Base-by-base conservation (phyloP, 1,140 invertebrate genomes). In the Ips typographus region DNA sequence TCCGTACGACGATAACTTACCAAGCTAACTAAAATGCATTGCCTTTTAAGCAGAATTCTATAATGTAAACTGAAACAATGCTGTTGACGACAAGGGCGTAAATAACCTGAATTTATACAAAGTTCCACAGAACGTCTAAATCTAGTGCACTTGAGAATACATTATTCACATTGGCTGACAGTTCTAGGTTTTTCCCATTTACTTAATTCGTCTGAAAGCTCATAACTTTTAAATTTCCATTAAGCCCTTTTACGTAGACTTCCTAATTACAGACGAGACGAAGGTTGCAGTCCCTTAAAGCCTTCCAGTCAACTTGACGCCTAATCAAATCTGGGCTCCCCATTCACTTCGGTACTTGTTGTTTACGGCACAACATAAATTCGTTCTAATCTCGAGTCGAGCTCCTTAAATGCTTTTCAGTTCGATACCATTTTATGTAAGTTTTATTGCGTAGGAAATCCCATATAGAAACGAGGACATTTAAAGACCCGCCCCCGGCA, bases 351-450 rank as follows among this genome's bases (percentile, higher is more conserved):
- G 22, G 44, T 49, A 22, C 44, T 49, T 22, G 44, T 49, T 49
- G 44, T 49, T 49, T 49, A 22, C 6, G 22, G 44, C 44, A 22
- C 7, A 22, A 6, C 44, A 49, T 49, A 49, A 49, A 49, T 49
- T 49, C 44, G 22, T 22, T 22, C 22, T 22, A 22, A 22, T 22
- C 44, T 2, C 44, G 22, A 49, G 44, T 8, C 44, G 7, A 6
- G 6, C 44, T 49, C 44, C 44, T 49, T 49, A 49, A 49, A 6
- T 49, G 44, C 44, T 5, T 55, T 38, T 55, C 52, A 6, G 55
- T 57, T 57, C 39, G 39, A 57, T 57, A 57, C 4, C 55, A 40
- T 57, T 57, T 40, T 57, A 22, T 40, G 55, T 57, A 57, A 57
- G 39, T 57, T 57, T 57, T 57, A 57, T 57, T 57, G 40, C 55